Percentiles rank a stretch among this genome's conserved stretches.
Conservation (phyloP, 2,113 vertebrate genomes). For the Sisor rabdophorus region DNA sequence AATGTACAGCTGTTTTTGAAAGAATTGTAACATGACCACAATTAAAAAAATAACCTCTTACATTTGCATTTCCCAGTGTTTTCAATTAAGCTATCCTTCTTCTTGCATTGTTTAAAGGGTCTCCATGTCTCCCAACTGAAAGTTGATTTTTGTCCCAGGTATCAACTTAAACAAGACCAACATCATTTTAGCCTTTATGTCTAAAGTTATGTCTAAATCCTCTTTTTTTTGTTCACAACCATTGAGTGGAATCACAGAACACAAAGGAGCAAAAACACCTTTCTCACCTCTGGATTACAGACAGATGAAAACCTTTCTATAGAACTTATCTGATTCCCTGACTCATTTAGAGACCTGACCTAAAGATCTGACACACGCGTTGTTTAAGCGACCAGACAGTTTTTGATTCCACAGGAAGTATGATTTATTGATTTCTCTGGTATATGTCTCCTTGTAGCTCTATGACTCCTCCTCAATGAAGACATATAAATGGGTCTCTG, state of each 20-base stretch:
- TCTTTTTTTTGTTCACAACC: neutral
- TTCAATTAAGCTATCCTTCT: neutral
- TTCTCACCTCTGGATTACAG: neutral
- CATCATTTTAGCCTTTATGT: neutral
- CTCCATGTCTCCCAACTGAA: neutral
- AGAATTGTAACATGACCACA: neutral
- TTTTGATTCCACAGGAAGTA: neutral
- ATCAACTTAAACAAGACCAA: neutral
- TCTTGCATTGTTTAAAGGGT: neutral
- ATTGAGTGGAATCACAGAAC: neutral
- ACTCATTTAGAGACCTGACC: neutral
- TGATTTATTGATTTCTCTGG: neutral
- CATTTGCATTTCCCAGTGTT: neutral
- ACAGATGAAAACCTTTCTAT: too few relatives aligned
- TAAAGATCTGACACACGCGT: neutral
- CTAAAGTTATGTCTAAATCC: neutral
- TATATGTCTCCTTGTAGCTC: too few relatives aligned
- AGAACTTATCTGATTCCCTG: neutral
- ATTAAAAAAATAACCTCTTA: neutral
- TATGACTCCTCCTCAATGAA: neutral
- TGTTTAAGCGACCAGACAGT: neutral
- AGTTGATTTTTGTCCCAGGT: neutral
- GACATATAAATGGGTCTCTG: constrained; percentile 1
- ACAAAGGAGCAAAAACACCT: neutral
- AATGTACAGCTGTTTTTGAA: neutral